Conservation (phyloP, 1,140 invertebrate genomes). For the Phymorhynchus buccinoides region DNA sequence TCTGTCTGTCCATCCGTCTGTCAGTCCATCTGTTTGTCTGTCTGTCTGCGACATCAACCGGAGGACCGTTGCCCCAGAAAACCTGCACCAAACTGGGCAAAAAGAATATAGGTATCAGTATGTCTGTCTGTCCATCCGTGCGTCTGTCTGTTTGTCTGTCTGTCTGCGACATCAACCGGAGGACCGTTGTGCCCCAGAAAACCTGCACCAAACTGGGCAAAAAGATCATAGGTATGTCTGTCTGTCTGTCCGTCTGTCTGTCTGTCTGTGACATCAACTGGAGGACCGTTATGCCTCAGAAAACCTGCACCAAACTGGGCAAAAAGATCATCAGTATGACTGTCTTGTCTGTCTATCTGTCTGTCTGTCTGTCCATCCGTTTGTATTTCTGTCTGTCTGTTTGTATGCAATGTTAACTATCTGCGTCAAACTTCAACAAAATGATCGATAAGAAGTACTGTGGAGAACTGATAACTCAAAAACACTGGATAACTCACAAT, state of each 20-base stretch:
- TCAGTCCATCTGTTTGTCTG: too few relatives aligned
- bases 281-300: background rate
- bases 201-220: constrained; percentile 8
- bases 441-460: too few relatives aligned
- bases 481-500: too few relatives aligned
- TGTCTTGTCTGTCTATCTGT: too few relatives aligned
- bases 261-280: constrained; percentile 15
- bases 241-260: background rate
- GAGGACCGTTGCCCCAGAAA: background rate
- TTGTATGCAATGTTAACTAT: too few relatives aligned
- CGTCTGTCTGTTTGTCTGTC: too few relatives aligned
- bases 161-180: constrained; percentile 9
- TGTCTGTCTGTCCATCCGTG: too few relatives aligned
- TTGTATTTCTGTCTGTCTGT: too few relatives aligned
- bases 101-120: background rate
- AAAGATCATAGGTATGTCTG: background rate
- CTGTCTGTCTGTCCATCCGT: too few relatives aligned
- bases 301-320: background rate
- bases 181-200: background rate
- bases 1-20: too few relatives aligned
- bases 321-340: constrained; percentile 1
- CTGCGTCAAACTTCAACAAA: too few relatives aligned
- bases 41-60: constrained; percentile 27
- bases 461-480: too few relatives aligned
- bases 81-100: constrained; percentile 18